Evolutionary conservation across 2,113 vertebrate genomes (phyloP).

Genomic region (Abramis brama): DNA sequence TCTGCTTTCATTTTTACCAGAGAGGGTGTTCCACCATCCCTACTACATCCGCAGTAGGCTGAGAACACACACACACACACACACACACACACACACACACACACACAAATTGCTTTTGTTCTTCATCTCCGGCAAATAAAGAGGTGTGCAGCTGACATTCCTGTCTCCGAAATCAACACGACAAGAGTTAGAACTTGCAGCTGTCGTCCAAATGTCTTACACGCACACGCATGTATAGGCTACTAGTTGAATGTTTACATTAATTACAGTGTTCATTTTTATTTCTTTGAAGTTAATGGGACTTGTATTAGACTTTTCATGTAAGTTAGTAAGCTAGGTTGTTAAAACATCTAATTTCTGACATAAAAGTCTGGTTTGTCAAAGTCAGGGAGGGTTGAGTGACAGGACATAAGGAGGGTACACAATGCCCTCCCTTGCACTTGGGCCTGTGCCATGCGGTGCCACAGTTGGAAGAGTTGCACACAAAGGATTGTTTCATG

Average conservation of each 20-base stretch:
- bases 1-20: conserved; percentile 26
- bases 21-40: neutral
- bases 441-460: conserved; percentile 30
- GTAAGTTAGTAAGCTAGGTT: neutral
- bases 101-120: neutral
- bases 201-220: conserved; percentile 13
- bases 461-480: conserved; percentile 16
- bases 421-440: conserved; percentile 2
- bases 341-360: neutral
- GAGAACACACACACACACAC: conserved; percentile 1
- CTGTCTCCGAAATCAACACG: conserved; percentile 8
- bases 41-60: neutral
- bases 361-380: neutral
- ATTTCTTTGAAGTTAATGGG: neutral
- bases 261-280: neutral
- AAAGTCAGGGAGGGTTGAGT: neutral
- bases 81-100: conserved; percentile 12
- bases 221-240: neutral
- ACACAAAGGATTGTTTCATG: conserved; percentile 57
- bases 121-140: conserved; percentile 11
- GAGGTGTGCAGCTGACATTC: conserved; percentile 16
- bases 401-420: neutral
- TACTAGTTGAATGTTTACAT: neutral
- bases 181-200: conserved; percentile 34
- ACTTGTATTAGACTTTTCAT: neutral